Base-by-base conservation (phyloP, 2,888 invertebrate genomes). In the Torymus tubicola region DNA sequence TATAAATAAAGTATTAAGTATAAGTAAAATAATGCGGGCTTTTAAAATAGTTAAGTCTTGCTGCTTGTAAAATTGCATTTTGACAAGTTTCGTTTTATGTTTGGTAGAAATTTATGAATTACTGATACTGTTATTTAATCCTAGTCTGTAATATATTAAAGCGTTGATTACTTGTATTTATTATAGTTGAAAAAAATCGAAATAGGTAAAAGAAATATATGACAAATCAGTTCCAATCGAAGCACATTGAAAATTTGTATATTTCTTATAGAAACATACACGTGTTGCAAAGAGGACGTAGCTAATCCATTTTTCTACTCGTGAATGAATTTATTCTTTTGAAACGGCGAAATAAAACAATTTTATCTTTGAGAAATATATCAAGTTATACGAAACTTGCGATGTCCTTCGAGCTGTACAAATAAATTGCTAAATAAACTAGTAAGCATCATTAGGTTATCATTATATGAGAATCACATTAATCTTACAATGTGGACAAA, bases 31-130 rank as follows among this genome's bases (percentile, higher is more conserved):
- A 5, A 61, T 11, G 65, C 65, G 58, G 61, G 50, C 58, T 78
- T 68, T 52, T 61, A 24, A 79, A 74, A 50, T 18, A 16, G 21
- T 61, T 68, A 52, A 64, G 64, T 76, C 71, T 64, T 69, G 73
- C 81, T 65, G 81, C 81, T 81, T 81, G 77, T 77, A 81, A 71
- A 80, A 80, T 80, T 81, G 77, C 81, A 70, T 78, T 68, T 63
- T 61, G 70, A 71, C 67, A 50, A 72, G 55, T 77, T 81, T 81
- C 77, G 73, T 81, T 81, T 73, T 69, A 75, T 24, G 71, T 76
- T 72, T 73, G 72, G 64, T 81, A 81, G 67, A 75, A 75, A 53
- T 78, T 79, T 78, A 79, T 71, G 55, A 71, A 78, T 75, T 68
- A 81, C 60, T 57, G 24, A 74, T 57, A 81, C 61, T 81, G 81